Evolutionary conservation across 2,888 invertebrate genomes (phyloP), one percentile per base, ranked within the genome.

Genomic region (Spilosoma lubricipeda): DNA sequence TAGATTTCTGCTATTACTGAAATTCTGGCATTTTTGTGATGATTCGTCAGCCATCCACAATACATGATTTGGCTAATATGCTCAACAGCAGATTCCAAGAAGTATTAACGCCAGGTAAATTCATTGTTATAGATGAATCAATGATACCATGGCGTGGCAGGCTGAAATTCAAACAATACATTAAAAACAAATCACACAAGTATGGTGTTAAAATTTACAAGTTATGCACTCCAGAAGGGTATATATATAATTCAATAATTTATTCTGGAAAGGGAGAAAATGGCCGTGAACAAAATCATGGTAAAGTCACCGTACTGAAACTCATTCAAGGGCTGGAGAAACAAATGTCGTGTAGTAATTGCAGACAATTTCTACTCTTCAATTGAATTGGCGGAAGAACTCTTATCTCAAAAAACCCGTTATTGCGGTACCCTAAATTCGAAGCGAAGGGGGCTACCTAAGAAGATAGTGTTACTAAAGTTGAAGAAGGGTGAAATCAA

Each of bases 201-300:
- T 90, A 88, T 71, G 89, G 90, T 0, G 76, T 89, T 33, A 88
- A 90, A 80, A 36, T 90, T 48, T 89, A 89, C 72, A 86, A 89
- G 77, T 68, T 87, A n/a, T 89, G 89, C 73, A 80, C 83, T 64
- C 77, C 79, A 18, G 71, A 71, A 27, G 71, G 71, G 23, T 71
- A 71, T 27, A 33, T 48, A 13, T 65, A 63, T 8, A 33, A 64
- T 65, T 70, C 77, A 39, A 78, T 76, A 39, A 73, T 88, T 71
- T 87, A 88, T 77, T 73, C 80, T 13, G 65, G 71, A 15, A 71
- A 71, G 33, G 65, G 48, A 64, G 65, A n/a, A 48, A 67, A 39
- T 20, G 20, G 20, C n/a, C 33, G 65, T 42, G 67, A 67, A 39
- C n/a, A 39, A 67, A 36, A 67, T 27, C 69, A 69, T 33, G 78